Base-by-base conservation (phyloP, 1,140 invertebrate genomes). In the Hestina assimilis region DNA sequence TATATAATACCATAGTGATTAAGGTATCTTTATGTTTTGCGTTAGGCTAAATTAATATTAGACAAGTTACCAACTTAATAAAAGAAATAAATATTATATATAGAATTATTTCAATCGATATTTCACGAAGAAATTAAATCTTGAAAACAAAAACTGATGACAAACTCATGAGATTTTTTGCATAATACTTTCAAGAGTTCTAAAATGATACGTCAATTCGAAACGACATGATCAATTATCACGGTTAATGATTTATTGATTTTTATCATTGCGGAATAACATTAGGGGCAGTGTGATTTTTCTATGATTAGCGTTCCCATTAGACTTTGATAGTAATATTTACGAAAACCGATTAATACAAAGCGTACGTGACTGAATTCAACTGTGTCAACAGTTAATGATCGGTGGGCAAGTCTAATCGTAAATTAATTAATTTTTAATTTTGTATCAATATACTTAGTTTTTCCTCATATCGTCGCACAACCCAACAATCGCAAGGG, bases 301-400 rank as follows among this genome's bases (percentile, higher is more conserved):
- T 71, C 59, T 41, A 59, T 76, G 50, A 83, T 81, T 63, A 55
- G 41, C 59, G 63, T 56, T 70, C 62, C 52, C 66, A 83, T 81
- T 81, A 83, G 58, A 33, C 6, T 11, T 31, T 56, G 63, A 65
- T 68, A 66, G 63, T 58, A 64, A 60, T 69, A 63, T 65, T 63
- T 59, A 50, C 60, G 29, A 62, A 62, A 62, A 35, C 12, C 41
- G 57, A 69, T 75, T 70, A 64, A 56, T 47, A 46, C 21, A 14
- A 54, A 66, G 75, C 66, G 67, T 85, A 80, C 76, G 76, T 83
- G 80, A 80, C 80, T 53, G 51, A 58, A 72, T 35, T 14, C 59
- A 79, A 79, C 57, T 85, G 67, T 79, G 82, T 75, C 78, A 79
- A 24, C 46, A 41, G 66, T 70, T 72, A 72, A 53, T 40, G 54